Evolutionary conservation across 2,888 invertebrate genomes (phyloP), one percentile per base, ranked within the genome.

Genomic region (Scelioninae gen. 1): DNA sequence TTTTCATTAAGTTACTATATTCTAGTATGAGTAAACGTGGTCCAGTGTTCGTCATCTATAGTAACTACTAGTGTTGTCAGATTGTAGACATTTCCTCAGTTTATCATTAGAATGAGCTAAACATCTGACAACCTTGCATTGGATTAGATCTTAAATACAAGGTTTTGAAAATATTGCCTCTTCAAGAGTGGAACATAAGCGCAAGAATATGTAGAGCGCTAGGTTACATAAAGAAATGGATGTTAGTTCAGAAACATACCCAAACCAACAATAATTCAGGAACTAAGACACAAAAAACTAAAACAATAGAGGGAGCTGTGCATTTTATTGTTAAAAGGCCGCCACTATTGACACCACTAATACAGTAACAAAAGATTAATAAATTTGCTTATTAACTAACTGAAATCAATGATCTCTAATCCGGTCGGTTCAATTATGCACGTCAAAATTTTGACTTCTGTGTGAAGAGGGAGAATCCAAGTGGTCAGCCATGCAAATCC

Each of bases 281-380:
- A 34, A 31, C 15, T 66, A 69, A 23, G n/a, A 53, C 13, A 43
- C 38, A 9, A 13, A 15, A 38, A 38, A 15, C 1, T 45, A 38
- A 10, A 65, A 8, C 5, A 6, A 6, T 32, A 60, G 10, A 47
- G 13, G 31, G 47, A 40, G 40, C 32, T 60, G 34, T 60, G 51
- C 51, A 72, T 43, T 10, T 45, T 16, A 55, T 8, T 11, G 13
- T 56, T 56, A 65, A 62, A 68, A 77, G 68, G 69, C 65, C 13
- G 68, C 77, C 69, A 69, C 77, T 77, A 68, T 68, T 77, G 77
- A 69, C 29, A 60, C 29, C 15, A 62, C 62, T 69, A 69, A 68
- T 77, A 55, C 13, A 51, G 31, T 45, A 76, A 76, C 40, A 49
- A 31, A 29, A 1, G 34, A 4, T 7, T 13, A 65, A 34, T 75